phyloP scores from a whole-genome alignment of 2,888 invertebrate genomes.

The Tricholauxania praeusta region DNA sequence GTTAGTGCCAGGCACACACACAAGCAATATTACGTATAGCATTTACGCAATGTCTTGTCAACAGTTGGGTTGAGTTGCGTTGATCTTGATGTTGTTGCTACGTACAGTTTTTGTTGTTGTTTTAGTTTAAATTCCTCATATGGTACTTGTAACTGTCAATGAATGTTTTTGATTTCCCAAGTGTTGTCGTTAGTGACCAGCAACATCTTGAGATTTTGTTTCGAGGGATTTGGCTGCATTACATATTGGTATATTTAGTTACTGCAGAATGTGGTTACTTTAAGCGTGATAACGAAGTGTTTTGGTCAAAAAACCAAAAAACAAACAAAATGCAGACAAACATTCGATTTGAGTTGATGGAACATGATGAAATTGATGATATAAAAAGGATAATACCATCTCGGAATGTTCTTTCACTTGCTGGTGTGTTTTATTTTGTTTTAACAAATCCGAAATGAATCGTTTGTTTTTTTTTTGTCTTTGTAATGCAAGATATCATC shows the following conservation, averaged over 20 bases:
- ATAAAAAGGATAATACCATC: no score
- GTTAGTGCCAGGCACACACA: slow-evolving; percentile 1
- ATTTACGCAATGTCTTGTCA: slow-evolving; percentile 26
- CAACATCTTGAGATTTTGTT: no score
- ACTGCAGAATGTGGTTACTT: no score
- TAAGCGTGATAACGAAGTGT: neutral
- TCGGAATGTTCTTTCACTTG: neutral
- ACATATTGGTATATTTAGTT: no score
- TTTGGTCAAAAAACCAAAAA: neutral
- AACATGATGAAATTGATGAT: no score
- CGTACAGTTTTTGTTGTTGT: no score
- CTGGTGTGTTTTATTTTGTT: neutral
- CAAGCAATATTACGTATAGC: neutral
- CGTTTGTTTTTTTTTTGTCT: no score
- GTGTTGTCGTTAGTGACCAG: slow-evolving; percentile 30
- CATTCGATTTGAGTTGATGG: neutral
- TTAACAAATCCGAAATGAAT: no score
- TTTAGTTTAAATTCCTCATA: no score
- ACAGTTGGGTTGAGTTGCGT: slow-evolving; percentile 11
- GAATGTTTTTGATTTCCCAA: slow-evolving; percentile 51
- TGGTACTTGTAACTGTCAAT: slow-evolving; percentile 25
- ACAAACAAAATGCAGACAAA: neutral
- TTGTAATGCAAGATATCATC: no score
- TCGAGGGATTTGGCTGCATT: no score
- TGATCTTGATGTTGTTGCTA: neutral